Conservation (phyloP, 2,888 invertebrate species). For the Pyrrhosoma nymphula region DNA sequence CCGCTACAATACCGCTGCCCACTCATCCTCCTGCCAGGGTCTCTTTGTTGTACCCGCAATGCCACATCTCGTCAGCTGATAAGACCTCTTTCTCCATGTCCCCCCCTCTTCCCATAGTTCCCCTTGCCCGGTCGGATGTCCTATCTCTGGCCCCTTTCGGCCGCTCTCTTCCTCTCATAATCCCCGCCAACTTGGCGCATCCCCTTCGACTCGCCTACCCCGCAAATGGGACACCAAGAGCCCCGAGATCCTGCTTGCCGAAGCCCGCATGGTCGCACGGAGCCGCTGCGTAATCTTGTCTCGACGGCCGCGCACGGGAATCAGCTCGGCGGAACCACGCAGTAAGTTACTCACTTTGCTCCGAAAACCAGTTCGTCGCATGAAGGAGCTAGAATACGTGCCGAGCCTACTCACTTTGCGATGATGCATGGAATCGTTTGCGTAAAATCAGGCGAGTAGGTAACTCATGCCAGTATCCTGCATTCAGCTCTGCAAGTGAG, state of each 20-base stretch:
- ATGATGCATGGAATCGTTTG: not conserved
- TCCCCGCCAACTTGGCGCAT: constrained; percentile 9
- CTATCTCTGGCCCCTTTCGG: too few species aligned
- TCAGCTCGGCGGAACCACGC: not conserved
- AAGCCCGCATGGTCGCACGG: not conserved
- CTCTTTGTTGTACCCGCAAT: constrained; percentile 7
- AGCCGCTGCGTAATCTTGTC: not conserved
- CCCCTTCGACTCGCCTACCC: not conserved
- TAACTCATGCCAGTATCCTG: too few species aligned
- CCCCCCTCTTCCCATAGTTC: not conserved
- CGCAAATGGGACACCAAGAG: not conserved
- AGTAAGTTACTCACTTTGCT: not conserved
- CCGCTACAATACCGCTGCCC: not conserved
- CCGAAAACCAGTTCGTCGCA: not conserved
- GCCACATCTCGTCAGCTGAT: not conserved
- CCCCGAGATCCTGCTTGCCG: not conserved
- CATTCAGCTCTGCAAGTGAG: too few species aligned
- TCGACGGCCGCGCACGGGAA: not conserved
- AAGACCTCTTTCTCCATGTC: not conserved
- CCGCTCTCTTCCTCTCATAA: not conserved
- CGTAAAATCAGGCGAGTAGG: too few species aligned
- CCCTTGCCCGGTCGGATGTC: too few species aligned
- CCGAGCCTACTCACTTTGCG: not conserved
- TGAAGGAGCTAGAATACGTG: not conserved
- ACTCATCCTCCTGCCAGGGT: not conserved